Base-by-base conservation (phyloP, 2,888 invertebrate species). In the Liodrosophila aerea region DNA sequence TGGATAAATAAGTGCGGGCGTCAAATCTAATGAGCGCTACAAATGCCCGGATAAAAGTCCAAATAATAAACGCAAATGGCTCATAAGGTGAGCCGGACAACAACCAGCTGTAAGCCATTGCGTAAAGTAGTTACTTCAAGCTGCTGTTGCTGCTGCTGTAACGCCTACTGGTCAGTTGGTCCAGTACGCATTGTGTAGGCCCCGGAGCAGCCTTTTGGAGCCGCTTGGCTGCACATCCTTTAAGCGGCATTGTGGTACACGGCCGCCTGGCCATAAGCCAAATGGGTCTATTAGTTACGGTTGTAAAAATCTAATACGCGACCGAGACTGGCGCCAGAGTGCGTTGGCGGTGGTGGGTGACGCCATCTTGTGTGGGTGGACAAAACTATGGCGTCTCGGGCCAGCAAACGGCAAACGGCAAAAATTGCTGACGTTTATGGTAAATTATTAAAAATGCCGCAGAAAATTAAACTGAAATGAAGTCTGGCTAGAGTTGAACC, bases 41-140 rank as follows among this genome's bases (percentile, higher is more conserved):
- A 86, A 87, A 87, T 84, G 73, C 76, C 76, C 75, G 69, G 76
- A 87, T 86, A 87, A 85, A 87, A 87, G 76, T 78, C 69, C 71
- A 85, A 87, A 86, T 83, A 85, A 87, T 85, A 87, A 87, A 87
- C 87, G 76, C 74, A 77, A 87, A 87, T 86, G 71, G 82, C 76
- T 76, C 77, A 76, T 78, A 85, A 84, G 82, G 76, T 83, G 82
- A 70, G 64, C 50, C 50, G 33, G 29, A 36, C 45, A 37, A 33
- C 29, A 44, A 15, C 43, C 57, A 30, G 39, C 52, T 18, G 27
- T 22, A 45, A 39, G 43, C 43, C 45, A 62, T 71, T 70, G 67
- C 72, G 67, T 84, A 82, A 84, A 71, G 72, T 76, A 81, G 76
- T 82, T 84, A 78, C 59, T 63, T 64, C 84, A 78, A 84, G 82